Conservation (phyloP, 2,113 vertebrate genomes). For the Dipodomys merriami region DNA sequence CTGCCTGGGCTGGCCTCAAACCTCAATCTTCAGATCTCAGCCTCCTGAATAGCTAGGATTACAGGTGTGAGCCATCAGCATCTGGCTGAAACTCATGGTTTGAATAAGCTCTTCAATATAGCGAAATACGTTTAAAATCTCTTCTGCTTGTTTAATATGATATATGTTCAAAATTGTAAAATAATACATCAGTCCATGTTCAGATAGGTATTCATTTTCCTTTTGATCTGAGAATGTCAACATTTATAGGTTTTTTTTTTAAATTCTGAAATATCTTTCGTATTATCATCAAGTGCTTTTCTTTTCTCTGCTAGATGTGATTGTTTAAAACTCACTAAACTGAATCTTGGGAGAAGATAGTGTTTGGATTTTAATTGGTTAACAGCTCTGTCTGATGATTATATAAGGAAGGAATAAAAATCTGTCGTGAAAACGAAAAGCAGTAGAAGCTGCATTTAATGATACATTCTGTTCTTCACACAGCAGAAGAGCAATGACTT, state of each 20-base stretch:
- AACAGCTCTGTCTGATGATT: neutral
- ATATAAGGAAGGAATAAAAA: neutral
- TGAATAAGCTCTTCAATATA: neutral
- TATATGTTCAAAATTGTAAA: neutral
- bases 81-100: neutral
- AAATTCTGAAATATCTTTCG: neutral
- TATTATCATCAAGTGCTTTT: neutral
- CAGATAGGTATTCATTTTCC: neutral
- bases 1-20: too few species aligned
- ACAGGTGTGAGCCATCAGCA: too few species aligned
- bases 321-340: conserved; percentile 23
- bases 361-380: neutral
- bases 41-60: too few species aligned
- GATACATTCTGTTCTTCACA: neutral
- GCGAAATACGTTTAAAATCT: conserved; percentile 28
- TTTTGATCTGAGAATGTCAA: neutral
- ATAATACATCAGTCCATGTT: neutral
- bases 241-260: neutral
- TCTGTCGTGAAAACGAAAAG: neutral
- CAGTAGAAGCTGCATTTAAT: neutral
- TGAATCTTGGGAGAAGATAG: neutral
- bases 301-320: neutral
- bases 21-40: too few species aligned
- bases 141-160: neutral
- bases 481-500: neutral